Evolutionary conservation across 2,113 vertebrate species (phyloP).

Genomic region (Psettodes erumei): DNA sequence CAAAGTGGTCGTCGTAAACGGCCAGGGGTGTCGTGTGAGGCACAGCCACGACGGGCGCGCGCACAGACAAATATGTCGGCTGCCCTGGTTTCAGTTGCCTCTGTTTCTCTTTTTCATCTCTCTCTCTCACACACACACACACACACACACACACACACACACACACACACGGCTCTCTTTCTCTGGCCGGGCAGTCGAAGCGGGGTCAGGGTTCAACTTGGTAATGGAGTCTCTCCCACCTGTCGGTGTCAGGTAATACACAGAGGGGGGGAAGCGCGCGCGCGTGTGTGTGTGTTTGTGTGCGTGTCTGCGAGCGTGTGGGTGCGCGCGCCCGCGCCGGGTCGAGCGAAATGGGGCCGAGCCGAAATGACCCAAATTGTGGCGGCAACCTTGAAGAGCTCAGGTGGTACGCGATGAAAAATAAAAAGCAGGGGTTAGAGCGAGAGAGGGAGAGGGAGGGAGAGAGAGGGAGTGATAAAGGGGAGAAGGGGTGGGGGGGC

Average conservation of each 20-base stretch:
- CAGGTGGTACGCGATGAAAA: slow-evolving; percentile 68
- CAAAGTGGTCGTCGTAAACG: slow-evolving; percentile 72
- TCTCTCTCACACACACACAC: slow-evolving; percentile 32
- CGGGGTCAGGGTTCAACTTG: slow-evolving; percentile 71
- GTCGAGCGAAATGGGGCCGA: slow-evolving; percentile 67
- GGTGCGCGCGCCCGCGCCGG: slow-evolving; percentile 32
- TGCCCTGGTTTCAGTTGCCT: slow-evolving; percentile 60
- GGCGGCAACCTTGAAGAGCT: slow-evolving; percentile 78
- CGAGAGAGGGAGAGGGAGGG: neutral
- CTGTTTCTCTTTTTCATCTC: slow-evolving; percentile 10
- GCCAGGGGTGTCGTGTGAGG: slow-evolving; percentile 66
- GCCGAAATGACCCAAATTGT: slow-evolving; percentile 78
- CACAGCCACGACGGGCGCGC: slow-evolving; percentile 26
- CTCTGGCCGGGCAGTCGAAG: slow-evolving; percentile 66
- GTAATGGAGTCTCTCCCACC: slow-evolving; percentile 79
- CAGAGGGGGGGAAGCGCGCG: slow-evolving; percentile 62
- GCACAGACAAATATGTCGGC: slow-evolving; percentile 47
- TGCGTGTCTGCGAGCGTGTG: too few species aligned
- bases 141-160: slow-evolving; percentile 9
- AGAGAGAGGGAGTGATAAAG: neutral
- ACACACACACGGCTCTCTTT: slow-evolving; percentile 31
- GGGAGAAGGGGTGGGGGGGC: neutral
- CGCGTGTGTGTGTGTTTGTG: slow-evolving; percentile 29
- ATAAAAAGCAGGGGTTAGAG: slow-evolving; percentile 37
- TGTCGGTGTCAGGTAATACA: slow-evolving; percentile 76